A percentile compares a stretch with the other conserved stretches of the same genome.
Conservation (phyloP, 2,888 invertebrate genomes). For the Ophioninae sp. region DNA sequence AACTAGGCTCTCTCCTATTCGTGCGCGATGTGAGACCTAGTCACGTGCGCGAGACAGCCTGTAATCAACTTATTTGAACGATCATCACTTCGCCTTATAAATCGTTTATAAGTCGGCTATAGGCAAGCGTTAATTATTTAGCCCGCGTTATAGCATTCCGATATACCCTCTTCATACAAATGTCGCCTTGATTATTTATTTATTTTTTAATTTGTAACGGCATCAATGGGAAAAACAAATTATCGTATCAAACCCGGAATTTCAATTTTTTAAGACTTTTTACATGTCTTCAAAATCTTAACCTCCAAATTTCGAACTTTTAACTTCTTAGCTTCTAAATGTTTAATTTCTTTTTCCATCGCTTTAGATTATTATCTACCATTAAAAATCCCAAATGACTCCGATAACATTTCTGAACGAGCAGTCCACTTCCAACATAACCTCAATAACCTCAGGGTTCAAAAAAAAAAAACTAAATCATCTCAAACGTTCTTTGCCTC, state of each 20-base stretch:
- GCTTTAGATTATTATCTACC: no score
- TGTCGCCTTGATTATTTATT: neutral
- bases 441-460: neutral
- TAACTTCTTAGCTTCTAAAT: no score
- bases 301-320: no score
- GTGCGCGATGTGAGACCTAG: conserved; percentile 29
- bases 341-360: no score
- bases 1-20: neutral
- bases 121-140: neutral
- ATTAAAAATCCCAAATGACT: no score
- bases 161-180: neutral
- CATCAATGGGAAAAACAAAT: neutral
- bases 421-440: neutral
- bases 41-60: conserved; percentile 42
- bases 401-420: no score
- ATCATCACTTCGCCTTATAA: conserved; percentile 19
- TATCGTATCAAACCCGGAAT: neutral
- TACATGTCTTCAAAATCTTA: no score
- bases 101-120: neutral
- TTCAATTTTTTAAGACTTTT: neutral
- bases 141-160: neutral
- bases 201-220: neutral
- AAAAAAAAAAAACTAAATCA: neutral
- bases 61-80: conserved; percentile 37
- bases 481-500: neutral